phyloP scores from a whole-genome alignment of 2,888 invertebrate genomes.

The Ypsolopha scabrella region DNA sequence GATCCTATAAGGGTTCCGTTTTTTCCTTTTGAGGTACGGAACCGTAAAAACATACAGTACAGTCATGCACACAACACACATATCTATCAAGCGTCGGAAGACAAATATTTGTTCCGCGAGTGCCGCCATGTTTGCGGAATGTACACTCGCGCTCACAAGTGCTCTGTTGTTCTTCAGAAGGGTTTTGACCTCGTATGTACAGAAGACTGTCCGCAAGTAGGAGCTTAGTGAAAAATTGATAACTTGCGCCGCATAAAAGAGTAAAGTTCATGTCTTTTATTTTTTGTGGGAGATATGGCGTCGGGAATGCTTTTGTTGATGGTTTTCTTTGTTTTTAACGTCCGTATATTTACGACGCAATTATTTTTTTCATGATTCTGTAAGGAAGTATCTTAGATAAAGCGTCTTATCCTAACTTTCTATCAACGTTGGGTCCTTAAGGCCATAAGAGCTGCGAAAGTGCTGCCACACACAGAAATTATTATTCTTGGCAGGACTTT shows the following conservation, averaged over 20 bases:
- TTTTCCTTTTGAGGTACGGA: no score
- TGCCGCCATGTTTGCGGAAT: constrained; percentile 5
- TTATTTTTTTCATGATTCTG: no score
- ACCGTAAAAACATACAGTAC: background rate
- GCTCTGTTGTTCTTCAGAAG: constrained; percentile 4
- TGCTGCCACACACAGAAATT: no score
- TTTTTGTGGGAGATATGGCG: background rate
- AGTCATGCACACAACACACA: background rate
- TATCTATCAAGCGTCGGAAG: constrained; percentile 4
- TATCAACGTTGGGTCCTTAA: no score
- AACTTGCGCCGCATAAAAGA: background rate
- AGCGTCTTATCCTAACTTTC: no score
- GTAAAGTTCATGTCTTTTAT: background rate
- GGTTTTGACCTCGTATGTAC: constrained; percentile 2
- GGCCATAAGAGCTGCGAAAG: no score
- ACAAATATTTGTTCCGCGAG: constrained; percentile 5
- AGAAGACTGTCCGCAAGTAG: background rate
- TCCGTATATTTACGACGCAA: no score
- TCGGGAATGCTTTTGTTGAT: no score
- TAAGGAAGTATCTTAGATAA: no score
- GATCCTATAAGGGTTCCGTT: no score
- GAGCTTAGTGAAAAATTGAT: background rate
- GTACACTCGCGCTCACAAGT: constrained; percentile 6
- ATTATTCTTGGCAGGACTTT: no score
- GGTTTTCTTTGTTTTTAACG: no score